A percentile compares a stretch with the other conserved stretches of the same genome.
Conservation (phyloP, 2,113 vertebrate genomes). For the Tachysurus vachellii region DNA sequence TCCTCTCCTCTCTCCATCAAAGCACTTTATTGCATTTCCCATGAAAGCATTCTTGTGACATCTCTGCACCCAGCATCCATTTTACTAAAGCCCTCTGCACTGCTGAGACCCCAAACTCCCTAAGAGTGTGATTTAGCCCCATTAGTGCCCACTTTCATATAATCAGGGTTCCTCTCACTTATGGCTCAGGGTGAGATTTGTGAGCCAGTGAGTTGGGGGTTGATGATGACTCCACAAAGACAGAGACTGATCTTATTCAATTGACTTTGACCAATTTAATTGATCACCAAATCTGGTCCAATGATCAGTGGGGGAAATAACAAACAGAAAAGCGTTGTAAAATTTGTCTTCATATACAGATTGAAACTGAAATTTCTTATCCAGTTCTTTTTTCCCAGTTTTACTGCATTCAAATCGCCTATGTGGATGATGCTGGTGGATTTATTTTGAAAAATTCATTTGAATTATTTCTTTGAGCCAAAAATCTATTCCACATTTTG, state of each 20-base stretch:
- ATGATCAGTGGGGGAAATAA: neutral
- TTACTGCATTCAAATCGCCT: neutral
- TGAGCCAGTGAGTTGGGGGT: neutral
- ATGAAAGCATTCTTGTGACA: conserved; percentile 35
- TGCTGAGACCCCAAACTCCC: conserved; percentile 17
- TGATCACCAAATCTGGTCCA: neutral
- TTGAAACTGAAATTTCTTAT: too few relatives aligned
- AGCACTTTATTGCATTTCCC: conserved; percentile 40
- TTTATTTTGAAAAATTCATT: neutral
- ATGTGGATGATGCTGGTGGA: neutral
- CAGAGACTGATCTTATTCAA: neutral
- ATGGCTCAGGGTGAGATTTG: conserved; percentile 4
- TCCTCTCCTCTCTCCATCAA: conserved; percentile 37
- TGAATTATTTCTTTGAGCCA: neutral
- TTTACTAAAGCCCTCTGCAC: conserved; percentile 3
- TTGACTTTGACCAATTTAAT: neutral
- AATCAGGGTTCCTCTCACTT: neutral
- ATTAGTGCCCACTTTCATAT: conserved; percentile 24
- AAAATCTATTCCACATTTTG: neutral
- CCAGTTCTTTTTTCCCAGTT: neutral
- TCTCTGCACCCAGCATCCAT: conserved; percentile 15
- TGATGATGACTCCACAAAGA: neutral
- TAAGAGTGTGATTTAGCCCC: neutral
- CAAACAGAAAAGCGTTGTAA: neutral
- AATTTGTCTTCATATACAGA: neutral